phyloP scores from a whole-genome alignment of 2,113 vertebrate species.

The Gasterosteus nipponicus region DNA sequence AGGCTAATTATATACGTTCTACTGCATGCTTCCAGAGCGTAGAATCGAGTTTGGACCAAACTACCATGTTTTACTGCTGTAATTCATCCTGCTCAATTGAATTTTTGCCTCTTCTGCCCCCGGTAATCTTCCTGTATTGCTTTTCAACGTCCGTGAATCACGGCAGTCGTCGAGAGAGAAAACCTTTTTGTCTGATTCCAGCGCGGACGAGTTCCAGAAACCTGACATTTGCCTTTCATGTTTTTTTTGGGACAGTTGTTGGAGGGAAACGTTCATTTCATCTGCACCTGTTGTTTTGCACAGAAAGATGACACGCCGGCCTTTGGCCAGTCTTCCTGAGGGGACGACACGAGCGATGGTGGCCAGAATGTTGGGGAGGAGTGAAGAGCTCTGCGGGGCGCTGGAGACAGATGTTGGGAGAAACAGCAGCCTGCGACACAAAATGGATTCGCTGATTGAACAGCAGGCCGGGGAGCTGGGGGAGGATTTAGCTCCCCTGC shows the following conservation, averaged over 20 bases:
- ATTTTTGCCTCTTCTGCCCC: neutral
- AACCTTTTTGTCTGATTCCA: neutral
- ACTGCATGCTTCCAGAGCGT: neutral
- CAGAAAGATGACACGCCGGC: neutral
- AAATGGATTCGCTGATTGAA: slow-evolving; percentile 56
- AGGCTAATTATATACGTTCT: neutral
- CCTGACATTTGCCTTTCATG: neutral
- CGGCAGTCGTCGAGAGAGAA: neutral
- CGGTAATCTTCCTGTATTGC: neutral
- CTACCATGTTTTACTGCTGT: neutral
- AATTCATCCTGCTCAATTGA: slow-evolving; percentile 6
- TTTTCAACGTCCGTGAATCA: neutral
- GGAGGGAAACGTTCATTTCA: neutral
- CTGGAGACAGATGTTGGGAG: slow-evolving; percentile 25
- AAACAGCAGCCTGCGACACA: slow-evolving; percentile 34
- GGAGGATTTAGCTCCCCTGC: slow-evolving; percentile 55
- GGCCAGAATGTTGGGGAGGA: neutral
- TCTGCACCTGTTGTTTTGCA: neutral
- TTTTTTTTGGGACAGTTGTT: slow-evolving; percentile 1
- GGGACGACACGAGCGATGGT: neutral
- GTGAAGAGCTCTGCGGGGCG: neutral
- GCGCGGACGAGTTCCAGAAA: neutral
- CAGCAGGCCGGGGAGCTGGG: slow-evolving; percentile 49
- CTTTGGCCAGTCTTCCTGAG: slow-evolving; percentile 4
- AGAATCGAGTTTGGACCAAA: neutral